Evolutionary conservation across 2,113 vertebrate species (phyloP), one percentile per base, ranked within the genome.

Genomic region (Sarotherodon lohbergeri): DNA sequence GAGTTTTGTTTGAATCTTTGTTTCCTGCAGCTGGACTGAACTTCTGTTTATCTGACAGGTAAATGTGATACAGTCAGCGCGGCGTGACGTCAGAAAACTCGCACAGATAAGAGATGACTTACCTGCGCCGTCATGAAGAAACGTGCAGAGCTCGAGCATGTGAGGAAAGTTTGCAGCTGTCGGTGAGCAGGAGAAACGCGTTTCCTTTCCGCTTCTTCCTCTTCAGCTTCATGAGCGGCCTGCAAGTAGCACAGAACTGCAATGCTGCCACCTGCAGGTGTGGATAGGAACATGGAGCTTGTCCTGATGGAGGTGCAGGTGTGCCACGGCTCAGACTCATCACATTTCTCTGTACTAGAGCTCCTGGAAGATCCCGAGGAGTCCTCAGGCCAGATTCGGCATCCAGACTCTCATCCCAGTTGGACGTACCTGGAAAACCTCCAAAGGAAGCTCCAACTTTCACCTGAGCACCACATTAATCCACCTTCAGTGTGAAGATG

Each of bases 61-160:
- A 39, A 17, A 52, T 4, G 1, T 6, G n/a, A 4, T 32, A 39
- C 46, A 82, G 3, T n/a, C 4, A 11, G 10, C 3, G 9, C 16
- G n/a, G 36, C 66, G 19, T 85, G 39, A 68, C 4, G 2, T 2
- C 48, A 55, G 54, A 61, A 73, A 46, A 24, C 14, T 66, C 12
- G 5, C 13, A 19, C 8, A 76, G 27, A 4, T 41, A 6, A 27
- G 9, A 39, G 6, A 3, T 3, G 5, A 81, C 90, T 92, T 61
- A 94, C 93, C 85, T 78, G 88, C 0, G 87, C 91, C 17, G 83
- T 85, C 92, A 93, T 93, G 79, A 68, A 86, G 50, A 13, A 29
- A 11, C 3, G n/a, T 9, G 10, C 11, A 10, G 48, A 1, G 16
- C 10, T 10, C 13, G 17, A n/a, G 11, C 41, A 22, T 27, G 59